Evolutionary conservation across 1,140 invertebrate species (phyloP).

Genomic region (Tribolium madens): DNA sequence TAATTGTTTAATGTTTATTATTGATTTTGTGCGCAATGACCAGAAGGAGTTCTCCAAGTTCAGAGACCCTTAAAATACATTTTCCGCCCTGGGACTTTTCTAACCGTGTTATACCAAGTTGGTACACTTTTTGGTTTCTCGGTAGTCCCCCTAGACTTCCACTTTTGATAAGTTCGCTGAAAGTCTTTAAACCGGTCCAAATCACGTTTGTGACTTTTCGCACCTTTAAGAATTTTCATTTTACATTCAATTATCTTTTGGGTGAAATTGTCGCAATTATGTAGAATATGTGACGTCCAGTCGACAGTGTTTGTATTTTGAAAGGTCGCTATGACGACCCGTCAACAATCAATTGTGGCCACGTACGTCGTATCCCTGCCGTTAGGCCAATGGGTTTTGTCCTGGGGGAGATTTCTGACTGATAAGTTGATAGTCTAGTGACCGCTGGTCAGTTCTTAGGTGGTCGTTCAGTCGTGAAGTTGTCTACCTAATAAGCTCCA

Average conservation of each 20-base stretch:
- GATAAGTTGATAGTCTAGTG: slow-evolving; percentile 60
- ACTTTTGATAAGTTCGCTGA: no score
- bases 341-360: slow-evolving; percentile 63
- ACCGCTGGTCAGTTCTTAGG: slow-evolving; percentile 61
- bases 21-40: background rate
- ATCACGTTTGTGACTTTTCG: no score
- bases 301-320: slow-evolving; percentile 60
- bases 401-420: slow-evolving; percentile 56
- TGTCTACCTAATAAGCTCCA: slow-evolving; percentile 39
- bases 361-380: slow-evolving; percentile 57
- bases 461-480: slow-evolving; percentile 55
- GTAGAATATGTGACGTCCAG: slow-evolving; percentile 30
- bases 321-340: slow-evolving; percentile 61
- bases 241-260: background rate
- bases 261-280: background rate
- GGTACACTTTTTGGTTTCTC: no score
- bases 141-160: no score
- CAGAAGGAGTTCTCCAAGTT: no score
- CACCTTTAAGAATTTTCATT: background rate
- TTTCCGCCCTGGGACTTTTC: no score
- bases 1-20: background rate
- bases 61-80: no score
- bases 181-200: no score
- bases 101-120: no score
- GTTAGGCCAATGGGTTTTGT: slow-evolving; percentile 55